Conservation (phyloP, 2,888 invertebrate genomes). For the Phengaris alcon region DNA sequence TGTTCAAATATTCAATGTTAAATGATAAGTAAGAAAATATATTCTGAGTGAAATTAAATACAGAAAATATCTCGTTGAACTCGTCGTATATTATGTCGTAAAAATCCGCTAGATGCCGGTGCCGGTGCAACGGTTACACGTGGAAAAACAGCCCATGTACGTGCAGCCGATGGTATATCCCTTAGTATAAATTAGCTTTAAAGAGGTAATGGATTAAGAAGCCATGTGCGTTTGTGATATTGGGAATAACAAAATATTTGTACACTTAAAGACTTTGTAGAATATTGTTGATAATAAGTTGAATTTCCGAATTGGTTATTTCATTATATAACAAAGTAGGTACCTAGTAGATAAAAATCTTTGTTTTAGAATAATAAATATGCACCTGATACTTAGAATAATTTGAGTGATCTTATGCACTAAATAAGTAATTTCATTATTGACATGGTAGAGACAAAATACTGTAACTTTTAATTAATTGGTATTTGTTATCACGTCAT, state of each 20-base stretch:
- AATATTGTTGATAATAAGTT: not conserved
- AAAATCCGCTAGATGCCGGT: not conserved
- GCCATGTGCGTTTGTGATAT: conserved; percentile 36
- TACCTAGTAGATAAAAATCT: not conserved
- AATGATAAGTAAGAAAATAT: no score
- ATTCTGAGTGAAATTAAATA: no score
- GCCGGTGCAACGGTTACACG: no score
- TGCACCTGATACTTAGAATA: no score
- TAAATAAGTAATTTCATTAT: no score
- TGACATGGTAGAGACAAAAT: no score
- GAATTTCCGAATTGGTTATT: not conserved
- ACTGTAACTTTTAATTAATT: no score
- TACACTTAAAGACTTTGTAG: conserved; percentile 23
- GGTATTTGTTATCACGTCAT: no score
- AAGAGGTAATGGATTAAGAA: conserved; percentile 6
- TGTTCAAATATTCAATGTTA: no score
- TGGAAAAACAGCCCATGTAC: no score
- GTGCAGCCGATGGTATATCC: conserved; percentile 22
- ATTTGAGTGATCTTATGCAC: no score
- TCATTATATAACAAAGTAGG: not conserved
- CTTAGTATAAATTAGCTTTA: conserved; percentile 29
- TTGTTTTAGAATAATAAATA: not conserved
- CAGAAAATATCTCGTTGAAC: not conserved
- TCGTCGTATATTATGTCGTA: not conserved
- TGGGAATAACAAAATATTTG: conserved; percentile 24